Evolutionary conservation across 2,888 invertebrate genomes (phyloP), one percentile per base, ranked within the genome.

Genomic region (Sphinx pinastri): DNA sequence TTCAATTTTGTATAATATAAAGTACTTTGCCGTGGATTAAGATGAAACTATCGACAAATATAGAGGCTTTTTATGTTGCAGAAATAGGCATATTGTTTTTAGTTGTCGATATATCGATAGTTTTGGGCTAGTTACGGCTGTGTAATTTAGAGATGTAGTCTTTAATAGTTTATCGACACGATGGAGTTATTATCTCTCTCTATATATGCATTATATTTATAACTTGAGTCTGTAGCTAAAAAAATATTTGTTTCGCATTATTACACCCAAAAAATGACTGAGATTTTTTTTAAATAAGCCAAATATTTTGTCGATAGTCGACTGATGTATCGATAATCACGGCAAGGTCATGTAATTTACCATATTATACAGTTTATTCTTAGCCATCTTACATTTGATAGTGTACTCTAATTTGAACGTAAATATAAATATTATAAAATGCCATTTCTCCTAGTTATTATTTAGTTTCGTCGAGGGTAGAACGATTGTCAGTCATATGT

Each of bases 321-420:
- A 49, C 2, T 13, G 11, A 16, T 47, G 13, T 19, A 47, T 63
- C 19, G 16, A 63, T 19, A 49, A 63, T 49, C 19, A 47, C 19
- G 63, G 49, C 19, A 63, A 49, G 49, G 47, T 16, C 47, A 19
- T 47, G 13, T 47, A 63, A 49, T 49, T 49, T 58, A 49, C 12
- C 38, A 38, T 38, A 47, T 49, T 63, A 63, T 25, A 47, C 49
- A 49, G 19, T 63, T 47, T 49, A 63, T 19, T 49, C 7, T 63
- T 73, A 49, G 16, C 52, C 73, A 59, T 68, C 19, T 13, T 47
- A 47, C 16, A 19, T 63, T 19, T 49, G 11, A 49, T 60, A 60
- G 19, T 25, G 47, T 49, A 63, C 49, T 63, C 47, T 60, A 57
- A 57, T 57, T 16, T 63, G 16, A 13, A 49, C 4, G 14, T 49